Conservation (phyloP, 2,113 vertebrate genomes). For the Anolis sagrei region DNA sequence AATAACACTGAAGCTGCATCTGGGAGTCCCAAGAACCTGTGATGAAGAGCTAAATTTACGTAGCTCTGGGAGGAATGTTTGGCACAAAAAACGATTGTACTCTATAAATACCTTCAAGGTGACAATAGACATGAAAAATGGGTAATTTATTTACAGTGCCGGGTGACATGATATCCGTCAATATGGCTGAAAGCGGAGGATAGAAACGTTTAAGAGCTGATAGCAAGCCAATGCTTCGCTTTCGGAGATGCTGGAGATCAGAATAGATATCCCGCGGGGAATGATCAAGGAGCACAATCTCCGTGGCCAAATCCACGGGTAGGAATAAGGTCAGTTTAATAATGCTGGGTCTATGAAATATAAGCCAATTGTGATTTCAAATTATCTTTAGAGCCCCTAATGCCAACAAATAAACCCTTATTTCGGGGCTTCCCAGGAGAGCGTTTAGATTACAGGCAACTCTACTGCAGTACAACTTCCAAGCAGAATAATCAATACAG, state of each 20-base stretch:
- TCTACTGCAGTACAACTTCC: neutral
- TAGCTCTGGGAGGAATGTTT: constrained; percentile 45
- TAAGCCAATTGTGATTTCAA: constrained; percentile 43
- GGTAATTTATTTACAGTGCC: constrained; percentile 52
- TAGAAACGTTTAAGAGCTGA: constrained; percentile 27
- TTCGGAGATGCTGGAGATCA: constrained; percentile 21
- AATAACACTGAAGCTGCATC: constrained; percentile 8
- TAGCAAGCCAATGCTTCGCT: neutral
- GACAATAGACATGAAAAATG: constrained; percentile 60
- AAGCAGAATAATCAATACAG: constrained; percentile 1
- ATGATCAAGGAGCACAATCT: constrained; percentile 18
- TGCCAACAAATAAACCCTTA: constrained; percentile 34
- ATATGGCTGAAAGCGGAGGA: constrained; percentile 17
- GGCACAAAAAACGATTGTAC: constrained; percentile 47
- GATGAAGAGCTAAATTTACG: constrained; percentile 59
- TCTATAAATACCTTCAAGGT: constrained; percentile 69
- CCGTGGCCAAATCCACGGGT: constrained; percentile 30
- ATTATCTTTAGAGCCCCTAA: constrained; percentile 51
- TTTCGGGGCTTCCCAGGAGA: constrained; percentile 17
- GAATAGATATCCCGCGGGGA: neutral
- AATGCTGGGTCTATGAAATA: constrained; percentile 39
- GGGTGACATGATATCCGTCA: constrained; percentile 36
- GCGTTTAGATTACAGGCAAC: constrained; percentile 13
- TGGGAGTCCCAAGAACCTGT: constrained; percentile 48
- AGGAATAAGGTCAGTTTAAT: constrained; percentile 55